phyloP scores from a whole-genome alignment of 2,888 invertebrate species.

The Ectropis crepuscularia region DNA sequence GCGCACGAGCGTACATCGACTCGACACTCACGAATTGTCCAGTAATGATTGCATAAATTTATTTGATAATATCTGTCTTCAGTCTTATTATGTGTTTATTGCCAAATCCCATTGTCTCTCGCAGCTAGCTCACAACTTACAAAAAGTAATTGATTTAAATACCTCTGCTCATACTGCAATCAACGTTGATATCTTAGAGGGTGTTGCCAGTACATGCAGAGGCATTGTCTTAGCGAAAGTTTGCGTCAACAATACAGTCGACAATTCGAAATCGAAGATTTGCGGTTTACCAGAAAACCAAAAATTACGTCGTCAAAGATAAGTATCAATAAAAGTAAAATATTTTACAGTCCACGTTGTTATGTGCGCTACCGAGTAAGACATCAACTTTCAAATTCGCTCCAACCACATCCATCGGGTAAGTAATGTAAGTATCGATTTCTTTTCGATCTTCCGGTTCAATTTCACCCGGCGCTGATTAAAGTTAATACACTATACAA shows the following conservation, averaged over 20 bases:
- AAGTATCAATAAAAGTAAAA: conserved; percentile 47
- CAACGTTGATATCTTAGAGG: conserved; percentile 42
- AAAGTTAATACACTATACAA: conserved; percentile 55
- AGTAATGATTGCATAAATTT: conserved; percentile 60
- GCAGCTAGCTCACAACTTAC: conserved; percentile 40
- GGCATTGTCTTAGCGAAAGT: conserved; percentile 29
- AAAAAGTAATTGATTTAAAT: conserved; percentile 48
- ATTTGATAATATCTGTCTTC: conserved; percentile 62
- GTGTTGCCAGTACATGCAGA: neutral
- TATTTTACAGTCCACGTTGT: conserved; percentile 48
- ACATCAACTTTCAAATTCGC: conserved; percentile 60
- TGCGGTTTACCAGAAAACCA: conserved; percentile 17
- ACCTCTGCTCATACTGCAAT: conserved; percentile 45
- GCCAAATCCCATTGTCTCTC: conserved; percentile 60
- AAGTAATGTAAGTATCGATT: conserved; percentile 57
- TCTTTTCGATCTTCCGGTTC: conserved; percentile 73
- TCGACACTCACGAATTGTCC: conserved; percentile 70
- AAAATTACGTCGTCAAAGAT: conserved; percentile 13
- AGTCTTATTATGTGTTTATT: conserved; percentile 56
- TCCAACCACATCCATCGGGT: conserved; percentile 54
- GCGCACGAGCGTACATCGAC: conserved; percentile 72
- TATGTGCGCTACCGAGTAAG: conserved; percentile 48
- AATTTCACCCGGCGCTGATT: conserved; percentile 65
- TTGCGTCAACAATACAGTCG: conserved; percentile 23
- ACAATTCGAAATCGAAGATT: conserved; percentile 16